Base-by-base conservation (phyloP, 2,797 vertebrate species). In the Sandelia bainsii region DNA sequence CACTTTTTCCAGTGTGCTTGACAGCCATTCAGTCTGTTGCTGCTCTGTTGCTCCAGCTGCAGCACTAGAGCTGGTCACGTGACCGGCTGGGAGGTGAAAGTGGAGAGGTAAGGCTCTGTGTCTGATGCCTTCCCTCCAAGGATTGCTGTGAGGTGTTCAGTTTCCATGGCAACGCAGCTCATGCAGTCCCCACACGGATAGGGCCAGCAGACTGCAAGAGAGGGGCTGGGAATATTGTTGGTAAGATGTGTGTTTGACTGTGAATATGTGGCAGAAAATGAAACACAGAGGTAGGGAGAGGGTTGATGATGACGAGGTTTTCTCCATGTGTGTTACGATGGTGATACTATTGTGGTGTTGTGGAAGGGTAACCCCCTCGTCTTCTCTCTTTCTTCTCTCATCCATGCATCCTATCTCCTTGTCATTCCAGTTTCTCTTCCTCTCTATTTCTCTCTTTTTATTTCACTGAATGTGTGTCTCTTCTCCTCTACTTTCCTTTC, bases 131-230 rank as follows among this genome's bases (percentile, higher is more conserved):
- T 80, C 70, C 82, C 87, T 87, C 83, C 22, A 3, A 84, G 85
- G 89, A 74, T 63, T 29, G 50, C 80, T 70, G 71, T 69, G 87
- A 92, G 92, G 90, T 92, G 84, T 92, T 92, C 87, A 88, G 92
- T 93, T 93, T 91, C 91, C 88, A 92, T 92, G 90, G 90, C 83
- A 92, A 93, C 90, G 40, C 0, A 20, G 82, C 86, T 91, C 86
- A 85, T 83, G 70, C 84, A 32, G 72, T 73, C 76, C 68, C 75
- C 83, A 34, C 74, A 69, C 29, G 70, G 32, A 80, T 20, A 39
- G 79, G 77, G 70, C 83, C 52, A 62, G 72, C 87, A 84, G 88
- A 85, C 84, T 75, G 79, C 76, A 63, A 77, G 83, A 89, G 86
- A 86, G 49, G 71, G 66, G 72, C 48, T 58, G 42, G 44, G 52